A percentile compares a stretch with the other conserved stretches of the same genome.
These are phyloP conservation scores for Oligia latruncula DNA, from an alignment of 2,888 invertebrate species.

Conservation along the genomic window DNA sequence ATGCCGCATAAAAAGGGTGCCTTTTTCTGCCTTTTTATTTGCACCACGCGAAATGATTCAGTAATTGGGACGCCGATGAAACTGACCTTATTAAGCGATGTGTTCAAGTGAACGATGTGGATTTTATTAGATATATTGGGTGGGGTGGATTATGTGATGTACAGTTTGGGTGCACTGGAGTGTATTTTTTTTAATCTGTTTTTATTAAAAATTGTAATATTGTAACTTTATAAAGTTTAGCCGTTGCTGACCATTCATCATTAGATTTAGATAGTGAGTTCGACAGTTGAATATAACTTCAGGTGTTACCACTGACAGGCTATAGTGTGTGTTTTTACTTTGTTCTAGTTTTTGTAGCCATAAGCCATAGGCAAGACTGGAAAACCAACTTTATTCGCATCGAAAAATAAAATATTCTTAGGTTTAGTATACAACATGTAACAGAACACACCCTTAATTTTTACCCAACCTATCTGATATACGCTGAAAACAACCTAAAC, in stretches of 20 bases:
- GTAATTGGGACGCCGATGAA: slow-evolving; percentile 69
- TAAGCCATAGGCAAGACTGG: too few relatives aligned
- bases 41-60: slow-evolving; percentile 70
- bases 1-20: slow-evolving; percentile 79
- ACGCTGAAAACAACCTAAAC: neutral
- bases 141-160: slow-evolving; percentile 24
- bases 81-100: slow-evolving; percentile 70
- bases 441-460: too few relatives aligned
- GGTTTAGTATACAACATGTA: neutral
- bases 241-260: neutral
- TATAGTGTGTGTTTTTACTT: neutral
- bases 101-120: slow-evolving; percentile 38
- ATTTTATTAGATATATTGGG: slow-evolving; percentile 46
- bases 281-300: too few relatives aligned
- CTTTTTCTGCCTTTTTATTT: slow-evolving; percentile 66
- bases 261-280: neutral
- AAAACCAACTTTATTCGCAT: neutral
- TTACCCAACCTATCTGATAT: too few relatives aligned
- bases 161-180: slow-evolving; percentile 10
- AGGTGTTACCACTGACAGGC: neutral
- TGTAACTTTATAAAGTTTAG: neutral
- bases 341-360: neutral
- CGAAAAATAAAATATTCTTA: neutral
- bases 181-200: slow-evolving; percentile 7
- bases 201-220: neutral